Conservation (phyloP, 2,888 invertebrate species). For the Halictus ligatus region DNA sequence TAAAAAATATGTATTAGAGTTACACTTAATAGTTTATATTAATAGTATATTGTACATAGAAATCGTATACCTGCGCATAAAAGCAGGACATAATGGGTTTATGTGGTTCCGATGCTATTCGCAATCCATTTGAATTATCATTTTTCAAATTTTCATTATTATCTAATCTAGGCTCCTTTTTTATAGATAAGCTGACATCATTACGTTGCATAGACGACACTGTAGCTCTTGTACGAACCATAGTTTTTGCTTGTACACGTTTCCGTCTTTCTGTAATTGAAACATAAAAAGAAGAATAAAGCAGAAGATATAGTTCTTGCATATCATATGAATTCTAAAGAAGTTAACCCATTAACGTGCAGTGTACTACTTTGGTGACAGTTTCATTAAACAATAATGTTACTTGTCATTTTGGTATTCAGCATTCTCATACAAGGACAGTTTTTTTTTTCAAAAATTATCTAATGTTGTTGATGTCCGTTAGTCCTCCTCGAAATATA, state of each 20-base stretch:
- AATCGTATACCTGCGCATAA: slow-evolving; percentile 43
- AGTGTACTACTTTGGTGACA: background rate
- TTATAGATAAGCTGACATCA: slow-evolving; percentile 27
- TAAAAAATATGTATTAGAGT: background rate
- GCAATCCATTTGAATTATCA: background rate
- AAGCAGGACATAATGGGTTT: slow-evolving; percentile 43
- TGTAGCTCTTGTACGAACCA: slow-evolving; percentile 27
- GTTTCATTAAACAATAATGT: background rate
- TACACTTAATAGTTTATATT: background rate
- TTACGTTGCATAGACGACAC: slow-evolving; percentile 15
- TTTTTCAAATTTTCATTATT: slow-evolving; percentile 20
- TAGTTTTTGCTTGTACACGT: slow-evolving; percentile 23
- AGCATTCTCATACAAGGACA: background rate
- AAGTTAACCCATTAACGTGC: background rate
- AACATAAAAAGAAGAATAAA: background rate
- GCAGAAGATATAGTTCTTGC: background rate
- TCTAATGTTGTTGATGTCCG: background rate
- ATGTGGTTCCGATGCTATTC: slow-evolving; percentile 9
- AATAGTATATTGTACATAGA: background rate
- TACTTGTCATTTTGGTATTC: background rate
- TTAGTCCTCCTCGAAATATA: background rate
- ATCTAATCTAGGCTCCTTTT: slow-evolving; percentile 51
- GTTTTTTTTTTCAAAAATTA: background rate
- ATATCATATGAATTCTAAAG: background rate
- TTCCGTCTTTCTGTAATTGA: slow-evolving; percentile 53